Evolutionary conservation across 1,140 invertebrate genomes (phyloP), one percentile per base, ranked within the genome.

Genomic region (Hirudo medicinalis): DNA sequence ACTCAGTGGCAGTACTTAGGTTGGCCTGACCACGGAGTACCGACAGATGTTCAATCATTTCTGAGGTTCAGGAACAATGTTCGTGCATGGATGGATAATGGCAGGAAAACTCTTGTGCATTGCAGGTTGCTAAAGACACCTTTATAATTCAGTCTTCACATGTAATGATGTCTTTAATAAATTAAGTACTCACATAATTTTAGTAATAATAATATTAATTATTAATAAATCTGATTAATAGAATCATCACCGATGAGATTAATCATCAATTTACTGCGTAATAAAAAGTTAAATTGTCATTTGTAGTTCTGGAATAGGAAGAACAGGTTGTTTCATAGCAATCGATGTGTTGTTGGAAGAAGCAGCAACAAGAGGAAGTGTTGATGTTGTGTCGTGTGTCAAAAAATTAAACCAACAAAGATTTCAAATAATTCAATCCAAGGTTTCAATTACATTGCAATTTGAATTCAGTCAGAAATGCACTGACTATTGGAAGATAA

Each of bases 311-410:
- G 60, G 60, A 25, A 13, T 32, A 13, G 60, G 60, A 63, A 25
- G 60, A 63, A 63, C 60, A 6, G 60, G 60, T 27, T 63, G 60
- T 63, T 63, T 63, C 60, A 63, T 63, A 13, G 60, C 60, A 27
- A 63, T 63, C 19, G 60, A 63, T 20, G 22, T 27, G 3, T 32
- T 63, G 22, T 20, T 63, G 22, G 60, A 63, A 63, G 22, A 63
- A 63, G 60, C 22, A 63, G 29, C 22, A 63, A 20, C 13, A 13
- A 63, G 19, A 63, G 22, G 29, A 27, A 63, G 60, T 17, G 60
- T 63, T 32, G 60, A 63, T 20, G 19, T 63, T 13, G 22, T 27
- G 22, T 9, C 9, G 60, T 63, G 60, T 32, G 22, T 63, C 60
- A 25, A 15, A 29, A 22, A 60, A 22, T 29, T 60, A 15, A 22